Base-by-base conservation (phyloP, 2,113 vertebrate species). In the Panthera leo region DNA sequence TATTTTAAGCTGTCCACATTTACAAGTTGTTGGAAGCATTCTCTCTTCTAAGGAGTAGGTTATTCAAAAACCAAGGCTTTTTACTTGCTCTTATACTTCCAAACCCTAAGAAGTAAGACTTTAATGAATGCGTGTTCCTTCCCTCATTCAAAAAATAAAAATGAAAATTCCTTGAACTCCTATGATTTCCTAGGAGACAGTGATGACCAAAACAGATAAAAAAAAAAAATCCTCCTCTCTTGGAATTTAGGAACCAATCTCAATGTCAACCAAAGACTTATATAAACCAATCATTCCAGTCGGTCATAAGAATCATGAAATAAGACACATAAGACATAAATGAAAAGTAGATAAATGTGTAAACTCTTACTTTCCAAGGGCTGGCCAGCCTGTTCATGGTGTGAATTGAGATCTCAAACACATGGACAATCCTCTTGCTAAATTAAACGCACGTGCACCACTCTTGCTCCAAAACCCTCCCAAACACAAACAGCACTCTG, bases 381-480 rank as follows among this genome's bases (percentile, higher is more conserved):
- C 36, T 53, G 63, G 34, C 73, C 71, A 92, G 67, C 42, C 36
- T 80, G 36, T 92, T 53, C 29, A 4, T 51, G 51, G 53, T 91
- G 61, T 90, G 94, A 95, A 97, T 34, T 96, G 61, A 95, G 87
- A 95, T 83, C 39, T 85, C 92, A 92, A 78, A 89, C 82, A 94
- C n/a, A 58, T 75, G 48, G 61, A 86, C 75, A 95, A 94, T 53
- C 51, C 55, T 63, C 48, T 97, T 61, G 16, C 75, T 91, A 97
- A 91, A 98, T 97, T 84, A 91, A 97, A 96, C 27, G 29, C 97
- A 96, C 5, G 21, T 86, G 85, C 4, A 29, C 85, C 78, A 5
- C 53, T 48, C 68, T 84, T 85, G 27, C 31, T 95, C 61, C 70
- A 34, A 96, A 97, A 68, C 88, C n/a, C 51, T 94, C 27, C 67